Base-by-base conservation (phyloP, 2,888 invertebrate species). In the Callimorpha dominula region DNA sequence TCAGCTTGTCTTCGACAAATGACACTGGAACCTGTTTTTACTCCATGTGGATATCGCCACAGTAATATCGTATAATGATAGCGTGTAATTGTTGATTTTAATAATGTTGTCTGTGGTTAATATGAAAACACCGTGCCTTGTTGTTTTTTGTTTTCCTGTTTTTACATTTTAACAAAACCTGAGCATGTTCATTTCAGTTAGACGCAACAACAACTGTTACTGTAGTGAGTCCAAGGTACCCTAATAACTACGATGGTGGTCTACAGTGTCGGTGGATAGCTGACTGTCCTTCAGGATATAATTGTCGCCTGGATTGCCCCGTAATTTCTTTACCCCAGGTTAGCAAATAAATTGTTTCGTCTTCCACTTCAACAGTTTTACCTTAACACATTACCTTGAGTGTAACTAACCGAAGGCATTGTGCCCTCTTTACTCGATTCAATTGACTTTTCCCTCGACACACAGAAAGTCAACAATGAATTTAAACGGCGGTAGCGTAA, bases 241-340 rank as follows among this genome's bases (percentile, higher is more conserved):
- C 96, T 0, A 46, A 82, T 0, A 81, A 82, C 52, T 97, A 96
- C 81, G 0, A 63, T 0, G 81, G 87, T 0, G 89, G 89, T 0
- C 82, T 83, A 0, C 82, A 86, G 2, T 97, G 97, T 78, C 89
- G 95, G 15, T 97, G 97, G 97, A 85, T 88, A 11, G 93, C 86
- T 0, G 77, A 60, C 15, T 94, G 96, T 72, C 93, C 96, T 0
- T 3, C 79, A 0, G 92, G 92, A 0, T 94, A 96, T 66, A 92
- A 88, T 69, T 96, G 96, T 74, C 86, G 92, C 4, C 67, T 97
- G 15, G 88, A 91, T 4, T 97, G 97, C 80, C 78, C 89, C 1
- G 89, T 90, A 1, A 89, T 97, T 7, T 66, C 85, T 1, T 15
- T 97, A 50, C 96, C 96, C 4, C 68, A 87, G 83, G 97, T 97